phyloP scores from a whole-genome alignment of 2,888 invertebrate genomes.

The Coelinius sp. region DNA sequence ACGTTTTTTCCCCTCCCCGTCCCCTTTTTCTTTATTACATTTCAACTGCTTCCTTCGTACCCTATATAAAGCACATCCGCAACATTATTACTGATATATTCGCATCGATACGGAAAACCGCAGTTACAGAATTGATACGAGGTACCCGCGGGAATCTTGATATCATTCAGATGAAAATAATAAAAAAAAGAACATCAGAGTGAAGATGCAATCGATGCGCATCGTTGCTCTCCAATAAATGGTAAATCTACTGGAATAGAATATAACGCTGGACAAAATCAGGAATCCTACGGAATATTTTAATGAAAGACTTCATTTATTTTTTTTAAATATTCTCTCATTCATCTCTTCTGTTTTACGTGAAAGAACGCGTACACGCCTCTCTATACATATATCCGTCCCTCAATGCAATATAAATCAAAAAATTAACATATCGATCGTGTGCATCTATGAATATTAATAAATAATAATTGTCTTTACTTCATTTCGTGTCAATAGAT shows the following conservation, averaged over 20 bases:
- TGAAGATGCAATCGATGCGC: slow-evolving; percentile 14
- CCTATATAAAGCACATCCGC: slow-evolving; percentile 25
- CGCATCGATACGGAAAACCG: slow-evolving; percentile 29
- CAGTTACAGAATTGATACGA: slow-evolving; percentile 34
- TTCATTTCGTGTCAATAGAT: slow-evolving; percentile 23
- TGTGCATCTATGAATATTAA: slow-evolving; percentile 41
- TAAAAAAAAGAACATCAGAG: not conserved
- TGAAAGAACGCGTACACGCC: slow-evolving; percentile 39
- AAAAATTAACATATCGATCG: slow-evolving; percentile 42
- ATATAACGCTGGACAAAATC: not conserved
- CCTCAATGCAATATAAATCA: slow-evolving; percentile 43
- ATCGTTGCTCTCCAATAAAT: slow-evolving; percentile 25
- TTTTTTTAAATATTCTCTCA: slow-evolving; percentile 4
- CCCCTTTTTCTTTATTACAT: not conserved
- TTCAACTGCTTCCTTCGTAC: slow-evolving; percentile 14
- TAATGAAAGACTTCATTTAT: slow-evolving; percentile 36
- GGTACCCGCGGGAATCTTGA: slow-evolving; percentile 14
- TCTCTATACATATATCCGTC: slow-evolving; percentile 15
- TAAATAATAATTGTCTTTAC: slow-evolving; percentile 42
- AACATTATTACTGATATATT: slow-evolving; percentile 31
- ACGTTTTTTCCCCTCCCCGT: slow-evolving; percentile 31
- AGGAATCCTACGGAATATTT: slow-evolving; percentile 44
- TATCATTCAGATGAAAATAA: not conserved
- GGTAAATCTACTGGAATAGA: not conserved
- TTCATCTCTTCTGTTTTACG: slow-evolving; percentile 31